Evolutionary conservation across 2,113 vertebrate species (phyloP).

Genomic region (Aythya baeri): DNA sequence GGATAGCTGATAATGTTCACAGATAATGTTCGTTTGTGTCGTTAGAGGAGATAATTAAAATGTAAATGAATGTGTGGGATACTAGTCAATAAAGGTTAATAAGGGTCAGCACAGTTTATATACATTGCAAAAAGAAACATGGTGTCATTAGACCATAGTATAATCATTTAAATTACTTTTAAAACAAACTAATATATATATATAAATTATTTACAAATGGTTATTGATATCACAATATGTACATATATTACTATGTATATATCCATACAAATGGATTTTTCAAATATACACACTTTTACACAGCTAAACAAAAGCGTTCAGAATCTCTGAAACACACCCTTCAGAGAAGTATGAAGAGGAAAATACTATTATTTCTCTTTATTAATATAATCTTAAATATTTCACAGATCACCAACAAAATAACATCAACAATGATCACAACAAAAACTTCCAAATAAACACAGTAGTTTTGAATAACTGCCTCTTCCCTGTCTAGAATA

Average conservation of each 20-base stretch:
- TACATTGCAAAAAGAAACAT: not conserved
- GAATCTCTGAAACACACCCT: not conserved
- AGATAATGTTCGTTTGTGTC: not conserved
- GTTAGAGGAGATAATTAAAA: slow-evolving; percentile 21
- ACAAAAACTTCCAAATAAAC: not conserved
- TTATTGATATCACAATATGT: not conserved
- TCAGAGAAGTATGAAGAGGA: not conserved
- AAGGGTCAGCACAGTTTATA: not conserved
- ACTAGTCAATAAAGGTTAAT: not conserved
- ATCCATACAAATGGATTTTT: not conserved
- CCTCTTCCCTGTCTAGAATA: not conserved
- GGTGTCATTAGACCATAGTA: not conserved
- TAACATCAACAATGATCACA: too few species aligned
- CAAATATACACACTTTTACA: not conserved
- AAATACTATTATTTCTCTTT: not conserved
- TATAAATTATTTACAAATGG: not conserved
- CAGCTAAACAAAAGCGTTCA: not conserved
- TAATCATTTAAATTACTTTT: not conserved
- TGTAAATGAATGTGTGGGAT: not conserved
- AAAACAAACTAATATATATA: not conserved
- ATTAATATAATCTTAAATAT: not conserved
- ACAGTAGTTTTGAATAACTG: not conserved
- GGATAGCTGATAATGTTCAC: not conserved
- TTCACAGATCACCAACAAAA: not conserved
- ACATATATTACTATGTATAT: not conserved